Base-by-base conservation (phyloP, 2,888 invertebrate genomes). In the Chrysomela aeneicollis region DNA sequence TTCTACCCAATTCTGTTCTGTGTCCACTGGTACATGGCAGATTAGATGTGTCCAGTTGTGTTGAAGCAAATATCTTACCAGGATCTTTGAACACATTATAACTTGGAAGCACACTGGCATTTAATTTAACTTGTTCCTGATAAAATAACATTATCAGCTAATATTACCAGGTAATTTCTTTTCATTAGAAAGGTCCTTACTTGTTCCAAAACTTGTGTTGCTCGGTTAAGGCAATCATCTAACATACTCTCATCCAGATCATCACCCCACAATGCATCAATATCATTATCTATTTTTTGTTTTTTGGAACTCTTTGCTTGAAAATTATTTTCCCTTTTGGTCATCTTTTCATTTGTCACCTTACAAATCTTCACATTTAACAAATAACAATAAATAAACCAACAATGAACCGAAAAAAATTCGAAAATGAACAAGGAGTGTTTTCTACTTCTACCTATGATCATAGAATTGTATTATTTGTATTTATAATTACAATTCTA, bases 181-280 rank as follows among this genome's bases (percentile, higher is more conserved):
- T 15, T 17, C 9, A 19, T 52, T 22, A 12, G 30, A 22, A 61
- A 37, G 19, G 15, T 46, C 32, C 67, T 71, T 72, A 76, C 76
- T 62, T 75, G 66, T 61, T 70, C 68, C 53, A 66, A 70, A 63
- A 74, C 71, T 74, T 81, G 81, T 58, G 78, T 75, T 21, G 81
- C 81, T 55, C 75, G 57, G 66, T 75, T 62, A 59, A 82, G 73
- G 63, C 77, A 79, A 63, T 78, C 77, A 58, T 81, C 80, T 12
- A 81, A 66, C 46, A 77, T 77, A 62, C 75, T 73, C 32, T 70
- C 75, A 66, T 79, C 79, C 15, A 78, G 71, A 67, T 79, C 79
- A 18, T 78, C 78, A 18, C 74, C 79, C 80, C 79, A 79, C 50
- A 77, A 63, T 50, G 77, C 77, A 53, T 78, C 73, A 32, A 72